Base-by-base conservation (phyloP, 1,140 invertebrate genomes). In the Drosophila biarmipes region DNA sequence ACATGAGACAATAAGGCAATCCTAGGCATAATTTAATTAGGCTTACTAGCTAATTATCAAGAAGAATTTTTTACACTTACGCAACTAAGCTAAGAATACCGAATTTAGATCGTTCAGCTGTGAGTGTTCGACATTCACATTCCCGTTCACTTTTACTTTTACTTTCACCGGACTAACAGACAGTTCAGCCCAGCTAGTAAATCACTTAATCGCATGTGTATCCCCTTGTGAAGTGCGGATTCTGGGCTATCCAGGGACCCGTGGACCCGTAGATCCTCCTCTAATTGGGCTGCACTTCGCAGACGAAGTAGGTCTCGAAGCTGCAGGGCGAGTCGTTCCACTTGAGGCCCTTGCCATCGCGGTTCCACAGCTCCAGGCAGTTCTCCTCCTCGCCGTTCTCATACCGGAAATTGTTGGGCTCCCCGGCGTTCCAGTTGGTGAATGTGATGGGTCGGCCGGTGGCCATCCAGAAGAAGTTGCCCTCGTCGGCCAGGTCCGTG, bases 241-340 rank as follows among this genome's bases (percentile, higher is more conserved):
- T n/a, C 27, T 24, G 7, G 14, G 21, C 43, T 29, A 42, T 21
- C 69, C 40, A 40, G n/a, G 15, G 7, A 19, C n/a, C 66, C 27
- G 2, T 31, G 7, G 29, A 31, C 10, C 8, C 29, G 8, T 29
- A 1, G 29, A 29, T 29, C 29, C 29, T 7, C 54, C 49, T 34
- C 59, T 82, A 79, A 52, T 80, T 75, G 27, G 90, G 93, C 77
- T 96, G 94, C 68, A 97, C 96, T 94, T 98, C 97, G 92, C 97
- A 98, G 19, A 98, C 96, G 91, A 98, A 98, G 92, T 95, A 98
- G 1, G 97, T 98, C 93, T 98, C 97, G 87, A 98, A 98, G 59
- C 96, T 97, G 92, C 97, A 98, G 0, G 97, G 97, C 1, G 97
- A 97, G 92, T 98, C 97, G 92, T 98, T 98, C 97, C 97, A 98